Percentiles rank a stretch among this genome's conserved stretches.
Evolutionary conservation across 2,113 vertebrate genomes (phyloP).

Genomic region (Lasiurus cinereus): DNA sequence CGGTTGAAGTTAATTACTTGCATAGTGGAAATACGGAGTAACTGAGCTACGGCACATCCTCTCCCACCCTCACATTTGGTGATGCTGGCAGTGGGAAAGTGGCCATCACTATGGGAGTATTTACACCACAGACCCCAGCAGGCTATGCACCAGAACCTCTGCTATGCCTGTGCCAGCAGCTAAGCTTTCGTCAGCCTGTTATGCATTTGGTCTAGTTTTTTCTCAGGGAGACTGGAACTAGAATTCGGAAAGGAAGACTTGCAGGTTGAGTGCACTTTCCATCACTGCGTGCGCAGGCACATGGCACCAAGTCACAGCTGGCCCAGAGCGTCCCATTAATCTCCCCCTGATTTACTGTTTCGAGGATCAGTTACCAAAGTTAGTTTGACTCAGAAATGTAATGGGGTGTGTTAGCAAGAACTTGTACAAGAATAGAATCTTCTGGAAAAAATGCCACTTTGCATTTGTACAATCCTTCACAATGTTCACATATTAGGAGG

Average conservation of each 20-base stretch:
- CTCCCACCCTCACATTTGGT: not conserved
- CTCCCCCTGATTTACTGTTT: not conserved
- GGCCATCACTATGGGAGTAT: not conserved
- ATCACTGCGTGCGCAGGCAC: not conserved
- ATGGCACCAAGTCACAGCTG: not conserved
- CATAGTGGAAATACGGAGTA: fast-evolving
- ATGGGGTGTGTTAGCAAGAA: not conserved
- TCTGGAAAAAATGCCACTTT: not conserved
- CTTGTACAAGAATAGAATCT: not conserved
- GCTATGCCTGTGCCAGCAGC: not conserved
- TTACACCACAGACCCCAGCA: not conserved
- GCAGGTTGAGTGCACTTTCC: not conserved
- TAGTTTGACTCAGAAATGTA: constrained; percentile 8
- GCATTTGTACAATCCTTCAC: not conserved
- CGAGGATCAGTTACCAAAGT: not conserved
- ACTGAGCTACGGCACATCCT: too few species aligned
- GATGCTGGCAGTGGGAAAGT: not conserved
- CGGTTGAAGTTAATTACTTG: not conserved
- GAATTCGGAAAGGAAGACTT: not conserved
- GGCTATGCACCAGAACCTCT: not conserved
- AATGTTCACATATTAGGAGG: not conserved
- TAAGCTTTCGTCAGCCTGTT: not conserved
- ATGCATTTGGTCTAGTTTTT: not conserved
- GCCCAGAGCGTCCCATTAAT: not conserved
- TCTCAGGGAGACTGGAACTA: not conserved